Percentiles rank a stretch among this genome's conserved stretches.
phyloP scores from a whole-genome alignment of 2,113 vertebrate species.

The Anser cygnoides region DNA sequence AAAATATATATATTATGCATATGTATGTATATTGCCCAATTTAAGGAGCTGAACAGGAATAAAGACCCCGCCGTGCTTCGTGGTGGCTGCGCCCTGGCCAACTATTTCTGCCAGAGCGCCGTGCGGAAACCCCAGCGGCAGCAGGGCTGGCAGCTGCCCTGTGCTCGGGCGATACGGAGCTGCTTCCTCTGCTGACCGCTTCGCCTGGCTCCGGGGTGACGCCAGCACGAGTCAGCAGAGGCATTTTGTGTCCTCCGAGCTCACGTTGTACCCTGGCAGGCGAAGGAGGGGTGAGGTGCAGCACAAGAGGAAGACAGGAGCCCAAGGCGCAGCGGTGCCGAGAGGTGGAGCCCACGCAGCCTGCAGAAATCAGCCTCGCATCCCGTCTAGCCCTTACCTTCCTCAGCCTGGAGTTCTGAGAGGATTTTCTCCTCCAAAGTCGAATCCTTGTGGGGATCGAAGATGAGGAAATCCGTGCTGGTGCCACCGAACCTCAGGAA shows the following conservation, averaged over 20 bases:
- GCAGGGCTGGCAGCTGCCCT: no score
- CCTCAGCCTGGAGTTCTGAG: slow-evolving; percentile 50
- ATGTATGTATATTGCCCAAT: not conserved
- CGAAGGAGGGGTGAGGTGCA: not conserved
- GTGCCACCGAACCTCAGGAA: slow-evolving; percentile 93
- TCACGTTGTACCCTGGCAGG: not conserved
- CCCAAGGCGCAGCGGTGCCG: not conserved
- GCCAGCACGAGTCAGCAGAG: accelerated
- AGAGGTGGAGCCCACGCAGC: not conserved
- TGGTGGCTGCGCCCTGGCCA: not conserved
- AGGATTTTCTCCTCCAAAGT: slow-evolving; percentile 64
- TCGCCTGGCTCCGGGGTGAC: accelerated
- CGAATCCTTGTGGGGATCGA: slow-evolving; percentile 78
- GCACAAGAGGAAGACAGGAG: not conserved
- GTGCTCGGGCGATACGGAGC: not conserved
- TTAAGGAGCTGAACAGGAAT: not conserved
- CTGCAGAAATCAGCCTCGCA: not conserved
- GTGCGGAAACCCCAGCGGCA: not conserved
- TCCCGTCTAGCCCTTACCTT: slow-evolving; percentile 50
- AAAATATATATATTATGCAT: not conserved
- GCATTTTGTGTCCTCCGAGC: not conserved
- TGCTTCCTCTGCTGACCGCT: not conserved
- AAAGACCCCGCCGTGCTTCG: not conserved
- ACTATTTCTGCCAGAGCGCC: not conserved
- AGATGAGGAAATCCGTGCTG: slow-evolving; percentile 90